Percentiles rank a stretch among this genome's conserved stretches.
phyloP scores from a whole-genome alignment of 2,113 vertebrate species.

The Phalacrocorax aristotelis region DNA sequence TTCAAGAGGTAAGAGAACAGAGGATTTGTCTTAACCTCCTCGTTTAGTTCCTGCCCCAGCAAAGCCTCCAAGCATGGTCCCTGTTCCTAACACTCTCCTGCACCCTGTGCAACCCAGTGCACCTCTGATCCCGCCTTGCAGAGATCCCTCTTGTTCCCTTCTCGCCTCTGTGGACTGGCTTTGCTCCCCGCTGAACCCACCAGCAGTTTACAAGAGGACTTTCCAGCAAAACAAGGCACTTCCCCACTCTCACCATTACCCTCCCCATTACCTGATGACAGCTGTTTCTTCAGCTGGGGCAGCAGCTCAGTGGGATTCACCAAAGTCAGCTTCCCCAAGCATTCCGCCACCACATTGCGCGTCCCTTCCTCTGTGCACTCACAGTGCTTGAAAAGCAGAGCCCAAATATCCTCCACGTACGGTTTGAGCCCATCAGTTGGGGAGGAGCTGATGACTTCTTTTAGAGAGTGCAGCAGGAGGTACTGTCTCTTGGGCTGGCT shows the following conservation, averaged over 20 bases:
- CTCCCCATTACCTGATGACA: slow-evolving; percentile 79
- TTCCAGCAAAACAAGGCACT: not conserved
- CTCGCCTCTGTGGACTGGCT: not conserved
- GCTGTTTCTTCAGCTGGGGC: slow-evolving; percentile 85
- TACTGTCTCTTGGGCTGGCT: slow-evolving; percentile 87
- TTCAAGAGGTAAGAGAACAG: not conserved
- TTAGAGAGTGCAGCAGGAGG: slow-evolving; percentile 89
- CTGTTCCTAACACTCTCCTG: not conserved
- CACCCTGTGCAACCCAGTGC: not conserved
- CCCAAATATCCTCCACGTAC: slow-evolving; percentile 89
- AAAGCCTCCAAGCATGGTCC: not conserved
- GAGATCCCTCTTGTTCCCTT: not conserved
- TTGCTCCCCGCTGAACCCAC: not conserved
- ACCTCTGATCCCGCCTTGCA: not conserved
- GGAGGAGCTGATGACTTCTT: slow-evolving; percentile 87
- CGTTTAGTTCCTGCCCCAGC: not conserved
- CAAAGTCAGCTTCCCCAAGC: slow-evolving; percentile 87
- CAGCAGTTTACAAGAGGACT: not conserved
- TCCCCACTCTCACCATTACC: accelerated
- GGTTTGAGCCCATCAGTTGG: slow-evolving; percentile 77
- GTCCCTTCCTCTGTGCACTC: slow-evolving; percentile 89
- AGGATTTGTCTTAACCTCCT: not conserved
- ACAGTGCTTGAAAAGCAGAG: slow-evolving; percentile 85
- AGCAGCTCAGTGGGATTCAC: slow-evolving; percentile 83
- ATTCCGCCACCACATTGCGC: slow-evolving; percentile 90